Base-by-base conservation (phyloP, 2,888 invertebrate species). In the Callinectes sapidus region DNA sequence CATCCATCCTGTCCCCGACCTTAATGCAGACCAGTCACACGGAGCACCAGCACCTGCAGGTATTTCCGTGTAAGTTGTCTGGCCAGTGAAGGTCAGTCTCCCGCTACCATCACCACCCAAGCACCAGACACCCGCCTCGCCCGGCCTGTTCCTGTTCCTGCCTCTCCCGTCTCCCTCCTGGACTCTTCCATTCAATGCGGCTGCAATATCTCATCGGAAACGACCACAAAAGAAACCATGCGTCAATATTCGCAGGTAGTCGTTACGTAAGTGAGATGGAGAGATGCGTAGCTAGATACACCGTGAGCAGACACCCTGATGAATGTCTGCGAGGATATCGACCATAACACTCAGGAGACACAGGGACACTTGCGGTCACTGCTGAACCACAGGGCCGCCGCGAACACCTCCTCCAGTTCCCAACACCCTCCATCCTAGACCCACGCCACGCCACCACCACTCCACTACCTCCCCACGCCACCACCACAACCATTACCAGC, bases 61-160 rank as follows among this genome's bases (percentile, higher is more conserved):
- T 28, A 71, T 71, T 71, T 71, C 71, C 71, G 71, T 71, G 71
- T 71, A 71, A n/a, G 71, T 71, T 28, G 71, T 71, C n/a, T 28
- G 71, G 71, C 13, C 13, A 10, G 71, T 71, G 71, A 71, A 71
- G 71, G 71, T 71, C 71, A n/a, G n/a, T 28, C 71, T 28, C 71
- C 71, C 61, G 61, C 61, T 10, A 2, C 48, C 48, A 48, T 5
- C 48, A 48, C 48, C 71, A 28, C 71, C 71, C 71, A 28, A n/a
- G 28, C 28, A 28, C 71, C n/a, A 71, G 28, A 48, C 48, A 48
- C 48, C 23, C 71, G 71, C 2, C 71, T 28, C 28, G 71, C 71
- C n/a, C 71, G 23, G n/a, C 71, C 71, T 71, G 71, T 71, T 71
- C 71, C 71, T 71, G 28, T 8, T 71, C 1, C 71, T 71, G 71